A percentile compares a stretch with the other conserved stretches of the same genome.
phyloP scores from a whole-genome alignment of 2,797 vertebrate species.

The Myiotriccus ornatus region DNA sequence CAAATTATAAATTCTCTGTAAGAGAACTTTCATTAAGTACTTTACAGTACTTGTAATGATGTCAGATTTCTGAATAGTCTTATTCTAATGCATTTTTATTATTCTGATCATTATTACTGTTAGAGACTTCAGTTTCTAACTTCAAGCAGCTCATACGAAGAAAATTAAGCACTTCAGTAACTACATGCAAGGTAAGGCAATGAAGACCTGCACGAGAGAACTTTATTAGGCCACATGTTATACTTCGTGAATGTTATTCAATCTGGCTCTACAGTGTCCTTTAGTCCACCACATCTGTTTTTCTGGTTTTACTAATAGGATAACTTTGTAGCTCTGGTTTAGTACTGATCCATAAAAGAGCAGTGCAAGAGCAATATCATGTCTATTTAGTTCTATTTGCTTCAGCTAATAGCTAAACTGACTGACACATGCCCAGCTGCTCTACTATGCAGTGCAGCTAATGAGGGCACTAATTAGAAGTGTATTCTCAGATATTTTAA shows the following conservation, averaged over 20 bases:
- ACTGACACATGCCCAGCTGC: neutral
- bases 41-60: neutral
- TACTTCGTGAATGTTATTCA: neutral
- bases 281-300: neutral
- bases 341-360: neutral
- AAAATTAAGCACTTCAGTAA: neutral
- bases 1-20: neutral
- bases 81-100: neutral
- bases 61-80: neutral
- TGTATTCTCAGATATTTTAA: neutral
- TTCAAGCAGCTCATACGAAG: neutral
- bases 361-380: neutral
- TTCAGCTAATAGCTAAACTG: constrained; percentile 2
- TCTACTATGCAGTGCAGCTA: neutral
- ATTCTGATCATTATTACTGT: neutral
- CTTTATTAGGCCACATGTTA: neutral
- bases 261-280: neutral
- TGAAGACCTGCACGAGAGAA: neutral
- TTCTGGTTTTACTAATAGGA: neutral
- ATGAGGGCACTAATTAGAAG: neutral
- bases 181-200: neutral
- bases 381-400: neutral
- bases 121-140: neutral
- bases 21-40: neutral
- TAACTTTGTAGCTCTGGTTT: neutral